Evolutionary conservation across 2,113 vertebrate genomes (phyloP).

Genomic region (Bungarus multicinctus): DNA sequence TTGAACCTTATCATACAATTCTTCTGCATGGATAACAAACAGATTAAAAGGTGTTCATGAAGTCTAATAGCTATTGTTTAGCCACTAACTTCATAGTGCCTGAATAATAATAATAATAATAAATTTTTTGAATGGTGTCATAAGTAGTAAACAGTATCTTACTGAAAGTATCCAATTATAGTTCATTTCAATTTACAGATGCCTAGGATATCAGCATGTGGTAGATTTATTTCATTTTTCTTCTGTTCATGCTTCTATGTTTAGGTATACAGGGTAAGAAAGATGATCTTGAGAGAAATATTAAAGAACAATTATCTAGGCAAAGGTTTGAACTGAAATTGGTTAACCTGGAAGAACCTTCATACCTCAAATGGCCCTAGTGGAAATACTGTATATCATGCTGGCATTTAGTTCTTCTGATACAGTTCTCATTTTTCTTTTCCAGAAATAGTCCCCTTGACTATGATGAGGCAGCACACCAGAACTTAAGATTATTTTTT

Average conservation of each 20-base stretch:
- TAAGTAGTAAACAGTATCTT: neutral
- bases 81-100: neutral
- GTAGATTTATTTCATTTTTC: neutral
- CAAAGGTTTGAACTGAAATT: neutral
- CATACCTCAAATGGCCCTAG: neutral
- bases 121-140: neutral
- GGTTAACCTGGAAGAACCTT: neutral
- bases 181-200: neutral
- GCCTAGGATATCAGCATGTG: neutral
- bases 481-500: neutral
- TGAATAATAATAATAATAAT: neutral
- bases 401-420: neutral
- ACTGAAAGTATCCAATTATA: neutral
- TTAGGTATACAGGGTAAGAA: too few relatives aligned
- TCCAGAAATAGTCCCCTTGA: neutral
- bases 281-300: too few relatives aligned
- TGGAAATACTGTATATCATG: neutral
- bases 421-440: neutral
- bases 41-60: neutral
- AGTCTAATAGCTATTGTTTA: neutral
- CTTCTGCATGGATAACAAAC: neutral
- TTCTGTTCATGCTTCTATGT: too few relatives aligned
- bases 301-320: too few relatives aligned
- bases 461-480: neutral
- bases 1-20: neutral